Base-by-base conservation (phyloP, 2,113 vertebrate species). In the Geococcyx californianus region DNA sequence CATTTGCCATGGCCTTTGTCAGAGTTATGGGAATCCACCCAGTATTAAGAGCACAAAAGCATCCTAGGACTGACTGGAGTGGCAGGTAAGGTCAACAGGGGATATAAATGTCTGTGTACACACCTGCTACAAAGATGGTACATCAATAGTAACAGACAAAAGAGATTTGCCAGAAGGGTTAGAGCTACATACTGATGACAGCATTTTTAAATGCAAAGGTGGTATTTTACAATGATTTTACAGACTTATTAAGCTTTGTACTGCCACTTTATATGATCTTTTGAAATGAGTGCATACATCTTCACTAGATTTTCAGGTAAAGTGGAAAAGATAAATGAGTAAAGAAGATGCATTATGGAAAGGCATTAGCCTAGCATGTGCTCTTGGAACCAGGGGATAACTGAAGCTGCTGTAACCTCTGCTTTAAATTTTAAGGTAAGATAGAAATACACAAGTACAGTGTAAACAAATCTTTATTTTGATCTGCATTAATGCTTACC, bases 391-490 rank as follows among this genome's bases (percentile, higher is more conserved):
- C 10, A 15, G 18, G 19, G 16, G 9, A 36, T 25, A 84, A 11
- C 5, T 75, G 33, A 58, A 83, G 29, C 34, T 82, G 31, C 42
- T 76, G 10, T 68, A 91, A 90, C 31, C 24, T 78, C 54, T 20
- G 24, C 45, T 88, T 94, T 59, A 20, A 45, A 34, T 93, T 84
- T 78, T 63, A 77, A 86, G 58, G 16, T 45, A 87, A 80, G 26
- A 70, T 42, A 76, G 12, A 77, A 93, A 79, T 44, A 40, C 25
- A 64, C 5, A n/a, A 31, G 33, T 51, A 77, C 13, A 54, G 29
- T 14, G 60, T 72, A 92, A 95, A 89, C 36, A 72, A 66, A 55
- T 75, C 17, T 89, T 97, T 95, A 89, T 92, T 93, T 84, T 89
- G 63, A 94, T 76, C 92, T 56, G 4, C 59, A 36, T 86, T 95